Base-by-base conservation (phyloP, 2,797 vertebrate genomes). In the Podarcis lilfordi region DNA sequence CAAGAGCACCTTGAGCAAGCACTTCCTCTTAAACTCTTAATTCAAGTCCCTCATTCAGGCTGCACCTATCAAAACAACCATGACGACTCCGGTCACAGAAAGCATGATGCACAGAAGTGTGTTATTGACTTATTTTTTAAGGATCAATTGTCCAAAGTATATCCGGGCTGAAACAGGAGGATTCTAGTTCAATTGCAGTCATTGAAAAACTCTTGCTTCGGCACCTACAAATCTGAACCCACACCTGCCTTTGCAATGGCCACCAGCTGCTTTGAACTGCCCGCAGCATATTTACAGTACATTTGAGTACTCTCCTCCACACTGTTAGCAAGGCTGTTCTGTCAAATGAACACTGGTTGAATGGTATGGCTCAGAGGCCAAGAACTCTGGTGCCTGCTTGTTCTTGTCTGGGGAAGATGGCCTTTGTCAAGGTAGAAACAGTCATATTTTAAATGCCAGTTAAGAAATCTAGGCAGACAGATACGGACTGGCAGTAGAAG, bases 151-250 rank as follows among this genome's bases (percentile, higher is more conserved):
- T 88, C 87, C 87, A n/a, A 93, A 90, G 69, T 8, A 84, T 83
- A 91, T 86, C 50, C n/a, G 19, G 77, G 76, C 61, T 55, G 82
- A 72, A 75, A 92, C 19, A 72, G 11, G 50, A 50, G 50, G 80
- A 64, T 69, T 61, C n/a, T 3, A 89, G 68, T 84, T n/a, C 82
- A 93, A 89, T 87, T 91, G 91, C 87, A 93, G 92, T 94, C 92
- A 92, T 90, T 91, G 92, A 90, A 94, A 87, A 85, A 37, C 27
- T 78, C 21, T 11, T 11, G 78, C 21, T 45, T 29, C 37, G 59
- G 61, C 27, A 55, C 69, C 17, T 69, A 50, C 3, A 29, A 76
- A 68, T 55, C 69, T 17, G 6, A 55, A 40, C 3, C 6, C 19
- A 29, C 10, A 23, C 40, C n/a, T 79, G 64, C 45, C 5, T 27